Evolutionary conservation across 1,140 invertebrate genomes (phyloP), one percentile per base, ranked within the genome.

Genomic region (Sitophilus oryzae): DNA sequence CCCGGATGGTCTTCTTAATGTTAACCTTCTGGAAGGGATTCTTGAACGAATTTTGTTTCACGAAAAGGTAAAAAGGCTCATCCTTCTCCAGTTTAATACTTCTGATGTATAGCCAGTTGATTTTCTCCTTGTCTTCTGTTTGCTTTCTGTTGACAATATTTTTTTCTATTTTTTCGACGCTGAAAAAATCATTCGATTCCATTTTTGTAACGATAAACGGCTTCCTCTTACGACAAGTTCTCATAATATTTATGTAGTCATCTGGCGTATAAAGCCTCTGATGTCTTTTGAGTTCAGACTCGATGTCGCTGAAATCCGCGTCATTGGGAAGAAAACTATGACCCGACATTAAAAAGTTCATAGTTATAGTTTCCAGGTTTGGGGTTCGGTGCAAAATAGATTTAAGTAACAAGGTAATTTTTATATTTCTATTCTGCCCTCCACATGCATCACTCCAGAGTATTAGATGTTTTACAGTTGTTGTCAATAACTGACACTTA

Each of bases 271-370:
- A 36, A 36, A 36, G 6, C 35, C 35, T 3, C 6, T 36, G 35
- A 36, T 36, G 35, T 36, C 35, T 15, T 63, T 69, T 70, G 0
- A 72, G 41, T 8, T 11, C 23, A 41, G 34, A 55, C 56, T 69
- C 67, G 30, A 71, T 60, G 56, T 67, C 62, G 9, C 59, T 42
- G 52, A 71, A n/a, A n/a, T n/a, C n/a, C n/a, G n/a, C n/a, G n/a
- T n/a, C n/a, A n/a, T n/a, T n/a, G n/a, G n/a, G n/a, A 70, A 72
- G 54, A 45, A 68, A 72, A 25, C 49, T 66, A 50, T 72, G 70
- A 5, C 68, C 68, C 8, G 65, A 63, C 21, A 65, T 60, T 23
- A 71, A 38, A 60, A 61, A 71, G 38, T 58, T 59, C 6, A 67
- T 38, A 30, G 34, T 67, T 20, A 72, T 71, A 34, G 19, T 60